Evolutionary conservation across 2,888 invertebrate species (phyloP).

Genomic region (Xestia ashworthii): DNA sequence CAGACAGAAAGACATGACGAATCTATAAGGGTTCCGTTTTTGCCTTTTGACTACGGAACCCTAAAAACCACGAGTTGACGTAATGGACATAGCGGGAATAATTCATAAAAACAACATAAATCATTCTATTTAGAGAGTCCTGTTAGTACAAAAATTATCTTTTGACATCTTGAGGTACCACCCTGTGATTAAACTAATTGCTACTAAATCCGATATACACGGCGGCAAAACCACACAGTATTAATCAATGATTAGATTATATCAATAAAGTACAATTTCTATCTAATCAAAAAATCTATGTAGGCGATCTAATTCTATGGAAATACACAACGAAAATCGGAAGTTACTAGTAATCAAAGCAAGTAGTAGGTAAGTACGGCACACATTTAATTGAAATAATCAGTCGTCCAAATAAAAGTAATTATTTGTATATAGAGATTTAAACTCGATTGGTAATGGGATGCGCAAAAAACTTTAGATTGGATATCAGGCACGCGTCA

Average conservation of each 20-base stretch:
- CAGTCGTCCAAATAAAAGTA: slow-evolving; percentile 39
- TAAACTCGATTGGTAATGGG: background rate
- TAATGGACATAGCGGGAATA: no score
- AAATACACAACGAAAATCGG: background rate
- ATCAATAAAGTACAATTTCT: slow-evolving; percentile 8
- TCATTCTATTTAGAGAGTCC: background rate
- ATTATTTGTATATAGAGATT: slow-evolving; percentile 38
- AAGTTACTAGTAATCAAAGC: slow-evolving; percentile 16
- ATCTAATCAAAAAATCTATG: slow-evolving; percentile 28
- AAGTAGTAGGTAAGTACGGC: background rate
- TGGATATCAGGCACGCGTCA: background rate
- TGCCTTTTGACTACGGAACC: no score
- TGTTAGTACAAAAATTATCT: background rate
- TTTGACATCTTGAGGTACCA: slow-evolving; percentile 6
- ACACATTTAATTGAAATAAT: slow-evolving; percentile 40
- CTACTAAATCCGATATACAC: slow-evolving; percentile 14
- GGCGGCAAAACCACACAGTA: background rate
- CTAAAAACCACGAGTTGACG: no score
- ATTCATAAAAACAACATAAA: background rate
- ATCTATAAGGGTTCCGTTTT: no score
- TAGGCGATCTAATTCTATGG: slow-evolving; percentile 26
- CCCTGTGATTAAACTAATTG: slow-evolving; percentile 4
- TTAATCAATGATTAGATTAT: slow-evolving; percentile 33
- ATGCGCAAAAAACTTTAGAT: slow-evolving; percentile 42
- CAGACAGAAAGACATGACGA: no score